Conservation (phyloP, 2,888 invertebrate species). For the Patella depressa region DNA sequence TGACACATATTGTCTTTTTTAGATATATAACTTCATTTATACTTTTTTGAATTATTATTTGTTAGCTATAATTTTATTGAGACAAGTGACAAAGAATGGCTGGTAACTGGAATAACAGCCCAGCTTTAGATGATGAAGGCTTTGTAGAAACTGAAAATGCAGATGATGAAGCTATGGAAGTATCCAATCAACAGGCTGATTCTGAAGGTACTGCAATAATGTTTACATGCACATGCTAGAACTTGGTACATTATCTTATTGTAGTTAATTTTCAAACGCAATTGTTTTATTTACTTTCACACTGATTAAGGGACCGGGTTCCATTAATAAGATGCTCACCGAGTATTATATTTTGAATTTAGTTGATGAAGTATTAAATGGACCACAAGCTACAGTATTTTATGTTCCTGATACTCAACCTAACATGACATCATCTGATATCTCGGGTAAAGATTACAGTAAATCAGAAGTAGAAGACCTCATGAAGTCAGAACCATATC, state of each 20-base stretch:
- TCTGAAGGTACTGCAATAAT: conserved; percentile 47
- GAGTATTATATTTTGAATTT: not conserved
- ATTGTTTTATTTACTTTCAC: too few relatives aligned
- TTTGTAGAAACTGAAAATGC: conserved; percentile 61
- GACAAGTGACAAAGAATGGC: conserved; percentile 24
- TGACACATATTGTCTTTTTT: too few relatives aligned
- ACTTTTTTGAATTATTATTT: too few relatives aligned
- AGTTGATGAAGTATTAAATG: conserved; percentile 59
- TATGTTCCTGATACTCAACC: conserved; percentile 53
- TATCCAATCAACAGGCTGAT: conserved; percentile 43
- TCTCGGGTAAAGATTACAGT: conserved; percentile 60
- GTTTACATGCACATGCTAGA: not conserved
- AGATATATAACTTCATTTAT: too few relatives aligned
- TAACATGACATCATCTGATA: conserved; percentile 7
- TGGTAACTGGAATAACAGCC: conserved; percentile 20
- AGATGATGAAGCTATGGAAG: conserved; percentile 63
- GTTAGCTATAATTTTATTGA: too few relatives aligned
- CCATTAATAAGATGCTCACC: too few relatives aligned
- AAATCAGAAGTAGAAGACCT: conserved; percentile 62
- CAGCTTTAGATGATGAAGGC: conserved; percentile 49
- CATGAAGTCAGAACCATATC: conserved; percentile 64
- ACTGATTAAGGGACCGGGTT: too few relatives aligned
- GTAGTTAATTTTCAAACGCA: too few relatives aligned
- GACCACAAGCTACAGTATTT: conserved; percentile 57
- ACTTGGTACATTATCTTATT: too few relatives aligned